Conservation (phyloP, 2,797 vertebrate genomes). For the Natrix natrix region DNA sequence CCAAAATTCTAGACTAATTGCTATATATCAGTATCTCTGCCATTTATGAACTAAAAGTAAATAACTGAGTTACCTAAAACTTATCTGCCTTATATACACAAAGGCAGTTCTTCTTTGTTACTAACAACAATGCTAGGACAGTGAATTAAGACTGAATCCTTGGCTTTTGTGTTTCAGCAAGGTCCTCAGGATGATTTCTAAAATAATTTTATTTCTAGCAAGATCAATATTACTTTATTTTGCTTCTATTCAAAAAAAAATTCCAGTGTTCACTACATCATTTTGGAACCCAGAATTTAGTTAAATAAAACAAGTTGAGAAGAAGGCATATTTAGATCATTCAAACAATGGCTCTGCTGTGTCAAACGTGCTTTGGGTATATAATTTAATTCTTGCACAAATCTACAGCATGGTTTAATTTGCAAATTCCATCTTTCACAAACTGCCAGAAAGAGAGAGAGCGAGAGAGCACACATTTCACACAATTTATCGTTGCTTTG, state of each 20-base stretch:
- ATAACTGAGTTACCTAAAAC: background rate
- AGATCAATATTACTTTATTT: background rate
- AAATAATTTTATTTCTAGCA: background rate
- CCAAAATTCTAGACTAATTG: background rate
- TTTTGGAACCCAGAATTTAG: slow-evolving; percentile 40
- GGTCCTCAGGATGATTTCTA: background rate
- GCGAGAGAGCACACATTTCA: slow-evolving; percentile 36
- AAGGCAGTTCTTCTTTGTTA: background rate
- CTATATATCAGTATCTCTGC: background rate
- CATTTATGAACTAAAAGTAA: background rate
- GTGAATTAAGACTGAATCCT: background rate
- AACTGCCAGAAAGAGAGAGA: slow-evolving; percentile 45
- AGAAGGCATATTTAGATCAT: slow-evolving; percentile 52
- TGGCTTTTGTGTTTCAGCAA: background rate
- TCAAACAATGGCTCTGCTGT: slow-evolving; percentile 53
- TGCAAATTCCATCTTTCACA: slow-evolving; percentile 71
- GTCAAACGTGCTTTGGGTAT: slow-evolving; percentile 70
- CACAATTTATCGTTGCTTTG: slow-evolving; percentile 66
- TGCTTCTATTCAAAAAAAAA: slow-evolving; percentile 12
- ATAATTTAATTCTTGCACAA: slow-evolving; percentile 72
- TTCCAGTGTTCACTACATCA: slow-evolving; percentile 18
- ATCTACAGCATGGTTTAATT: slow-evolving; percentile 73
- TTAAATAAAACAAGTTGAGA: slow-evolving; percentile 31
- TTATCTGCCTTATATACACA: no score
- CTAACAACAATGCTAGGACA: background rate